Evolutionary conservation across 2,797 vertebrate genomes (phyloP), one percentile per base, ranked within the genome.

Genomic region (Chrysocyon brachyurus): DNA sequence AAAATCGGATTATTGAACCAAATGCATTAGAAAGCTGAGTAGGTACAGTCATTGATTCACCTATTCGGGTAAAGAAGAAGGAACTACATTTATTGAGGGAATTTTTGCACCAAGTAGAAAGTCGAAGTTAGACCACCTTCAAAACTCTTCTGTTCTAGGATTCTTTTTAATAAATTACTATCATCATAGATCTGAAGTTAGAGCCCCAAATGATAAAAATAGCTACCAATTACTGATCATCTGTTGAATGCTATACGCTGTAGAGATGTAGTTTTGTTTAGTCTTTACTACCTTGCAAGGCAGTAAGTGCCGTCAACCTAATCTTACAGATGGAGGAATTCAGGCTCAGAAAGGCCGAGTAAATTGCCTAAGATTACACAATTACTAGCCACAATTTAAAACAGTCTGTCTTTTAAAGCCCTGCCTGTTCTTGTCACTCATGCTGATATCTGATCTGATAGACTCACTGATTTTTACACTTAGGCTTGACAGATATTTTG

Each of bases 1-100:
- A 86, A 77, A 78, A 54, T 84, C 14, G 5, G 14, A 70, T 77
- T 82, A 49, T 52, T 70, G 21, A 90, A 87, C 56, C 68, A 90
- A 92, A 63, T 96, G 33, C 28, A 22, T 82, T 77, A 57, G 66
- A 70, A 96, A 82, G 12, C 81, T 68, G 21, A 85, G 57, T 84
- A 86, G 64, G 40, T 82, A 6, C 49, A n/a, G 49, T 87, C 36
- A 72, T 66, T 78, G 82, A 33, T 61, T 83, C 4, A 16, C 63
- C 49, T 93, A 21, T 83, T 64, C 12, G 59, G 61, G 46, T 52
- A 79, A 40, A 21, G 88, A 85, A 61, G 40, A 36, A 90, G 26
- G 46, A 87, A 87, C 52, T 78, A 63, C 12, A 33, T 64, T 89
- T 87, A 49, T 33, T 87, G n/a, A 83, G 61, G 17, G 49, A 93